phyloP scores from a whole-genome alignment of 2,797 vertebrate genomes.

The Chelon auratus region DNA sequence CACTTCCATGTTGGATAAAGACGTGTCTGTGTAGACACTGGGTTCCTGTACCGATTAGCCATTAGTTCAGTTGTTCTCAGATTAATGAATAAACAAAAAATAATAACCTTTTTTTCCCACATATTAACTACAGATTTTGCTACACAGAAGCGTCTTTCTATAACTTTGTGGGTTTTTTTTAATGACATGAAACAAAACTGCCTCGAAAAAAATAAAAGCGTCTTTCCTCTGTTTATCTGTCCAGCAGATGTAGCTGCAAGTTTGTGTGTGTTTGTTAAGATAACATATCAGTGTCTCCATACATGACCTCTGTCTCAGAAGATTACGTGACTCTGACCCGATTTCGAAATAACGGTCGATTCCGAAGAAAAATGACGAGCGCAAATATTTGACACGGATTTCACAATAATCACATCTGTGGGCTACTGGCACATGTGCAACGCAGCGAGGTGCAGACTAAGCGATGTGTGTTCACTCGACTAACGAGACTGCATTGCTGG shows the following conservation, averaged over 20 bases:
- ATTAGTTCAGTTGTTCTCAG: neutral
- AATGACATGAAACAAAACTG: no score
- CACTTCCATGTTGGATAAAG: constrained; percentile 12
- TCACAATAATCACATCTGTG: neutral
- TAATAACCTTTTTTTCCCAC: neutral
- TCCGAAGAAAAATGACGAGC: constrained; percentile 10
- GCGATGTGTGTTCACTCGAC: constrained; percentile 8
- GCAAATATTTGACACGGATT: constrained; percentile 1
- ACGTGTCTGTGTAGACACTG: neutral
- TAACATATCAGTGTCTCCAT: constrained; percentile 25
- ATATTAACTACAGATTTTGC: neutral
- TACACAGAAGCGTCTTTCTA: constrained; percentile 1
- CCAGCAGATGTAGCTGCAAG: neutral
- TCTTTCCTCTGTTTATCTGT: neutral
- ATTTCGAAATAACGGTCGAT: constrained; percentile 20
- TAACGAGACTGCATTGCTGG: neutral
- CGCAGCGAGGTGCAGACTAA: neutral
- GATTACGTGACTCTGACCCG: neutral
- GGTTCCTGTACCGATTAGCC: constrained; percentile 5
- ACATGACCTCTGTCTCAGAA: constrained; percentile 18
- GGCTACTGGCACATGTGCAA: neutral
- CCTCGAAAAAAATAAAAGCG: no score
- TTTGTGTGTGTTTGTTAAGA: constrained; percentile 3
- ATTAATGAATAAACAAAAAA: neutral
- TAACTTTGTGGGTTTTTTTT: neutral